Evolutionary conservation across 2,888 invertebrate genomes (phyloP), one percentile per base, ranked within the genome.

Genomic region (Eumerus sabulonum): DNA sequence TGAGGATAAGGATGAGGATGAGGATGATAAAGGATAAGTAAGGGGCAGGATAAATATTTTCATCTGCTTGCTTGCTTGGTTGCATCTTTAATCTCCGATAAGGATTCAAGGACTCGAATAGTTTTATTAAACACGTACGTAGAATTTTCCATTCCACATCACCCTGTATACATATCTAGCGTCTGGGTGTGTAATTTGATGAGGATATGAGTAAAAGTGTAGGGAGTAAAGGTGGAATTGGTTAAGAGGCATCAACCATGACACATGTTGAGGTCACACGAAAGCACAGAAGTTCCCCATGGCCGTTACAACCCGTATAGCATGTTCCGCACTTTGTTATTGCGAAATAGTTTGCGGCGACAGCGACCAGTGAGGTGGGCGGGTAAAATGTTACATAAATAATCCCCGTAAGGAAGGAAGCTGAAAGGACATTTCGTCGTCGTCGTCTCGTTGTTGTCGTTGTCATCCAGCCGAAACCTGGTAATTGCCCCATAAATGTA

Each of bases 401-500:
- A 71, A 71, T 63, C 56, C 38, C 42, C 7, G 27, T 27, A 40
- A 5, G 16, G 16, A 5, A 44, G 18, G 44, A 45, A 59, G 51
- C 47, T 60, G 45, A 16, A 50, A 45, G 53, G 38, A 36, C 53
- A 38, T 53, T 62, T 19, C 54, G 12, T 47, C 47, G 47, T 35
- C 0, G 17, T 44, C 14, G 13, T 13, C 1, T 18, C 63, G 16
- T 47, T 13, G 47, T 16, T 17, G 42, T 19, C 14, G 60, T 60
- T 38, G 38, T 47, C 60, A 38, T 38, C 54, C 53, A 53, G 54
- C 54, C 60, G 47, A 62, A 70, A 48, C 62, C 50, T 42, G 71
- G 56, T 71, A 71, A 63, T 71, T 71, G 71, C 62, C 71, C 48
- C 62, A 71, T 63, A 71, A 71, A 71, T 71, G 71, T 62, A 63